Evolutionary conservation across 2,888 invertebrate genomes (phyloP).

Genomic region (Aphidoletes aphidimyza): DNA sequence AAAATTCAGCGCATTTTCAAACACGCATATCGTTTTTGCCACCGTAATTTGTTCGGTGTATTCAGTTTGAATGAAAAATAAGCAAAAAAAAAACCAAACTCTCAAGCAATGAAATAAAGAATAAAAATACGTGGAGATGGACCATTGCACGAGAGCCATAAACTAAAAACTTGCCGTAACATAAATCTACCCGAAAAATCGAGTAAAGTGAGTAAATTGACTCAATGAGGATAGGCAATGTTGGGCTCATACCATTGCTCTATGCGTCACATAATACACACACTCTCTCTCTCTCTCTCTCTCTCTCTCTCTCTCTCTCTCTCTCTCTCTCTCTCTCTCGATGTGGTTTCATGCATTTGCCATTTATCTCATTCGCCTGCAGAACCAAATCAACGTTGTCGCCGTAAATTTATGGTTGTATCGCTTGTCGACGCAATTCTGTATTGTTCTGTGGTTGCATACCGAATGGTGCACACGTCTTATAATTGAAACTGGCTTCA

Average conservation of each 20-base stretch:
- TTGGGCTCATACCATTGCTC: no score
- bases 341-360: no score
- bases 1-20: neutral
- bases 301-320: no score
- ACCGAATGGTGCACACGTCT: neutral
- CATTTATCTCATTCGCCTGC: neutral
- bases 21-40: neutral
- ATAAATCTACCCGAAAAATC: neutral
- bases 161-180: conserved; percentile 33
- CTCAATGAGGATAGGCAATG: neutral
- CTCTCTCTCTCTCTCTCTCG: no score
- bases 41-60: neutral
- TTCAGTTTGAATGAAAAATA: neutral
- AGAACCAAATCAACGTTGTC: neutral
- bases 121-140: neutral
- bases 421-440: neutral
- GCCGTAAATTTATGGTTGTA: conserved; percentile 1
- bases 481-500: conserved; percentile 14
- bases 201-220: neutral
- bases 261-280: neutral
- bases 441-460: neutral
- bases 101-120: neutral
- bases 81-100: neutral
- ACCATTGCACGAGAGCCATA: conserved; percentile 21
- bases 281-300: no score